Conservation (phyloP, 2,797 vertebrate species). For the Pterois miles region DNA sequence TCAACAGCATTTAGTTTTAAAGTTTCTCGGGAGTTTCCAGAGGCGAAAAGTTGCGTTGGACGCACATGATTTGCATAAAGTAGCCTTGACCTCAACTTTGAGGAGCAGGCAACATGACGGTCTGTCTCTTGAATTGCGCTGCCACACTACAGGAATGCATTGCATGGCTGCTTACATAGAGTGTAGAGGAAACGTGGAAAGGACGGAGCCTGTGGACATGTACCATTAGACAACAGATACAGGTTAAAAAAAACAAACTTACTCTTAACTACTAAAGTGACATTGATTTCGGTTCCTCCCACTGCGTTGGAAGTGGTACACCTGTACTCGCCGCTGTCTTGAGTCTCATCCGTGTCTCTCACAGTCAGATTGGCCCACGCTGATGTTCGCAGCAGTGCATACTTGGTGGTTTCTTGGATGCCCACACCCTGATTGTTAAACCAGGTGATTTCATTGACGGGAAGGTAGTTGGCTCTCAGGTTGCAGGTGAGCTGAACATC, state of each 20-base stretch:
- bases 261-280: conserved; percentile 88
- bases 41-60: no score
- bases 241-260: conserved; percentile 49
- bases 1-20: no score
- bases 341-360: conserved; percentile 78
- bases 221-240: not conserved
- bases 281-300: conserved; percentile 84
- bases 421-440: conserved; percentile 83
- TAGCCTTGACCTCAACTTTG: no score
- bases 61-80: no score
- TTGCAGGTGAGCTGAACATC: conserved; percentile 87
- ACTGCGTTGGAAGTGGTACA: conserved; percentile 88
- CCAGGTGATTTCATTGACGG: conserved; percentile 83
- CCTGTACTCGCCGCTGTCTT: conserved; percentile 88
- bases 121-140: no score
- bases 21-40: no score
- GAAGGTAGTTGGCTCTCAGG: conserved; percentile 74
- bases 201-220: no score
- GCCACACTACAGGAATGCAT: no score
- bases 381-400: conserved; percentile 80
- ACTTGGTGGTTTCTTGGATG: conserved; percentile 81
- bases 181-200: no score
- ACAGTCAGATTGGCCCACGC: conserved; percentile 87
- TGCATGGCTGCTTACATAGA: no score
- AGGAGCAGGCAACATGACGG: no score